Base-by-base conservation (phyloP, 2,888 invertebrate species). In the Priocnemis perturbator region DNA sequence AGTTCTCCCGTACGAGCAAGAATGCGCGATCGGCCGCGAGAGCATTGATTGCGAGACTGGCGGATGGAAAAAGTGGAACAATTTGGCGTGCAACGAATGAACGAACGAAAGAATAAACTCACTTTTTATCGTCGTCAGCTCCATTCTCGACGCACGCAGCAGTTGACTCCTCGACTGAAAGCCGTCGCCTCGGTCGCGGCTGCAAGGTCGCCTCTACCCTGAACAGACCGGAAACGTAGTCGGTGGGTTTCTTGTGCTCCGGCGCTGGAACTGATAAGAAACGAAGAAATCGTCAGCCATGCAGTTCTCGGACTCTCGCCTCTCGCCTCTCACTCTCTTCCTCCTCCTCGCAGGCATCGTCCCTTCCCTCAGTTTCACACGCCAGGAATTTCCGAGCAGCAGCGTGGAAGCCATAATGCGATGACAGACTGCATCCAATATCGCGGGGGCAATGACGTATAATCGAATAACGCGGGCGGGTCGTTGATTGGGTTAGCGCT, bases 161-260 rank as follows among this genome's bases (percentile, higher is more conserved):
- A 47, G 82, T 74, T 63, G 84, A 78, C 60, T 85, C 86, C 52
- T 86, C 86, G 68, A 86, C 77, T 64, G 84, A 86, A 57, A 86
- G 75, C 70, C 84, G 83, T 60, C 84, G 84, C 75, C 89, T 85
- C 26, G 90, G 89, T 82, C 91, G 88, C 17, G 91, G 90, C 76
- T 90, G 90, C 61, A 90, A 87, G 44, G 90, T 90, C 60, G 91
- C 89, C 79, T 92, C 92, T 73, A 92, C 90, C 82, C 91, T 91
- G 87, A 94, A 93, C 73, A 94, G 87, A 61, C 93, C 94, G 78
- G 91, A 90, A 81, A 94, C 93, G 86, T 93, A 94, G 87, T 94
- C 93, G 74, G 93, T 93, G 55, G 93, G 91, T 81, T 93, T 93
- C 86, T 93, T 94, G 83, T 93, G 92, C 81, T 93, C 92, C 48